These are phyloP conservation scores for Schizotus pectinicornis DNA, from an alignment of 2,888 invertebrate species.

Conservation along the genomic window DNA sequence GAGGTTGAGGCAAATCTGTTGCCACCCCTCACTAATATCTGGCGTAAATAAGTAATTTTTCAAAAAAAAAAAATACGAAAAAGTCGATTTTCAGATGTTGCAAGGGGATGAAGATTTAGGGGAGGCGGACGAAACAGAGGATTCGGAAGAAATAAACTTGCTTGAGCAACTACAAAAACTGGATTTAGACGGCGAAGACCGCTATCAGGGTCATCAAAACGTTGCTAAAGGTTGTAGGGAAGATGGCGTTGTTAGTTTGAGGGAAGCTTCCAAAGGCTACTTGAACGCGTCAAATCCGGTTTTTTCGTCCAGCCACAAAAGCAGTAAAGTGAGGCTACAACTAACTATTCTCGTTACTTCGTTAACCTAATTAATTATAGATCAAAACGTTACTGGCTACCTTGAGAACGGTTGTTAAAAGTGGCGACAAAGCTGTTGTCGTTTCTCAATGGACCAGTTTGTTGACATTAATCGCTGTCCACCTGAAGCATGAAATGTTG, in stretches of 20 bases:
- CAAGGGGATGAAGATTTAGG: slow-evolving; percentile 56
- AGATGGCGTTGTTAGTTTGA: slow-evolving; percentile 59
- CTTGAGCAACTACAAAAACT: slow-evolving; percentile 70
- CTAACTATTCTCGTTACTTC: too few species aligned
- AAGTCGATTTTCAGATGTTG: slow-evolving; percentile 58
- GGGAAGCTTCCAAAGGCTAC: slow-evolving; percentile 67
- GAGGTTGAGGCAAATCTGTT: slow-evolving; percentile 86
- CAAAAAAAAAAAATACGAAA: not conserved
- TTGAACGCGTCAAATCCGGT: slow-evolving; percentile 75
- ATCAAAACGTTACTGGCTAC: slow-evolving; percentile 31
- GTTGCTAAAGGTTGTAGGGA: slow-evolving; percentile 28
- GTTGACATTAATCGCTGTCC: slow-evolving; percentile 72
- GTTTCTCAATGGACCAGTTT: slow-evolving; percentile 95
- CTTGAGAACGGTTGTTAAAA: slow-evolving; percentile 59
- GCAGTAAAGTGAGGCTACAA: slow-evolving; percentile 65
- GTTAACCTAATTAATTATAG: not conserved
- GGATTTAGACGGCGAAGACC: slow-evolving; percentile 58
- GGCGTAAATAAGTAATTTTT: slow-evolving; percentile 57
- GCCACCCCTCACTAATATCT: slow-evolving; percentile 85
- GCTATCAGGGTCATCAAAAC: slow-evolving; percentile 37
- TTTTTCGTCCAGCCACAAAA: slow-evolving; percentile 65
- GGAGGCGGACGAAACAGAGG: slow-evolving; percentile 52
- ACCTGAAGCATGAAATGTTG: slow-evolving; percentile 64
- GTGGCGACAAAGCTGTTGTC: slow-evolving; percentile 76
- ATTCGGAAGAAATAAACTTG: slow-evolving; percentile 63